These are phyloP conservation scores for Corbicula japonica DNA, from an alignment of 2,888 invertebrate genomes.

Conservation along the genomic window DNA sequence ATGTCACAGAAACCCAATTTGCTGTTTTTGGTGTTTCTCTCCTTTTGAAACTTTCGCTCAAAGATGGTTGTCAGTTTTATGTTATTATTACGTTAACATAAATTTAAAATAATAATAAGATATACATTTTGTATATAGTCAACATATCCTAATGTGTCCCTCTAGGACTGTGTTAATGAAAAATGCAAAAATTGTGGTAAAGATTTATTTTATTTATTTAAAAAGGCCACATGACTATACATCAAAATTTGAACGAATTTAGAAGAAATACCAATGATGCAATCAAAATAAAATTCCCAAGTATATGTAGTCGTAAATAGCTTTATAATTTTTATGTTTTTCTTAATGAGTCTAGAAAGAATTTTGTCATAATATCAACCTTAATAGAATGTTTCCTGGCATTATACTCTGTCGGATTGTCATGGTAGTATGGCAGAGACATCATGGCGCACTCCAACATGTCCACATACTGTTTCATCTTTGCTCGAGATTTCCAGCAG, in stretches of 20 bases:
- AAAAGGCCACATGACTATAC: neutral
- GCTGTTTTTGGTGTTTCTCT: too few relatives aligned
- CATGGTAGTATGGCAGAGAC: conserved; percentile 18
- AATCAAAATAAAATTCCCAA: neutral
- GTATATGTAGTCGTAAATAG: neutral
- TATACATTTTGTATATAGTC: too few relatives aligned
- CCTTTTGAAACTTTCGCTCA: too few relatives aligned
- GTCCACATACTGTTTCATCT: conserved; percentile 22
- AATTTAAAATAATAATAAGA: too few relatives aligned
- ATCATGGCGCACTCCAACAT: conserved; percentile 33
- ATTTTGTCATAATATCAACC: conserved; percentile 2
- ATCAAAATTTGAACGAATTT: neutral
- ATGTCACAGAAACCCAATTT: too few relatives aligned
- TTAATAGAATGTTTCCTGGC: conserved; percentile 30
- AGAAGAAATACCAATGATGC: neutral
- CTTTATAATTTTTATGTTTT: neutral
- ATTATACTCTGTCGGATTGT: conserved; percentile 21
- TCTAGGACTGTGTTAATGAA: too few relatives aligned
- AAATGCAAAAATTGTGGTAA: too few relatives aligned
- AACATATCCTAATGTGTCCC: too few relatives aligned
- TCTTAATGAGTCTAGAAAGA: neutral
- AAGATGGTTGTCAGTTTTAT: too few relatives aligned
- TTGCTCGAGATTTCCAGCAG: conserved; percentile 37
- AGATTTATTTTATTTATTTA: too few relatives aligned
- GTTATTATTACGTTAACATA: too few relatives aligned